A percentile compares a stretch with the other conserved stretches of the same genome.
phyloP scores from a whole-genome alignment of 2,113 vertebrate species.

The Nothocercus nigrocapillus region DNA sequence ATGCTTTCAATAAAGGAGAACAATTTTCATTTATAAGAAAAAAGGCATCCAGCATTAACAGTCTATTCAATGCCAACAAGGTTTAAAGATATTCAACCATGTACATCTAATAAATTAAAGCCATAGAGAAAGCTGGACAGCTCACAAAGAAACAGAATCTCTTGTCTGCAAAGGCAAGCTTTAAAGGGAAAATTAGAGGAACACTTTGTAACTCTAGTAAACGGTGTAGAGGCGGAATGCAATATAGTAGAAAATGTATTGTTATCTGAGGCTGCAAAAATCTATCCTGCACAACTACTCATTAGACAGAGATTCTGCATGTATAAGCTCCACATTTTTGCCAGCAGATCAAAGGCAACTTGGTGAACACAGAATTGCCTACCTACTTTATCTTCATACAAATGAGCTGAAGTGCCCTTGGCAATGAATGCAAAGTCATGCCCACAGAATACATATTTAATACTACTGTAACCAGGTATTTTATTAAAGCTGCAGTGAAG shows the following conservation, averaged over 20 bases:
- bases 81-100: slow-evolving; percentile 4
- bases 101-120: slow-evolving; percentile 7
- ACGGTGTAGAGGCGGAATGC: background rate
- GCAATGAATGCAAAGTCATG: slow-evolving; percentile 50
- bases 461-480: background rate
- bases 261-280: slow-evolving; percentile 41
- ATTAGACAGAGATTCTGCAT: slow-evolving; percentile 26
- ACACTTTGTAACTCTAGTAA: slow-evolving; percentile 23
- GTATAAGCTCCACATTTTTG: slow-evolving; percentile 28
- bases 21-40: background rate
- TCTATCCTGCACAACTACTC: slow-evolving; percentile 19
- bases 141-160: background rate
- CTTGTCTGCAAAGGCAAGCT: background rate
- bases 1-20: rapidly evolving
- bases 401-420: slow-evolving; percentile 63
- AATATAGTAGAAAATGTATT: slow-evolving; percentile 19
- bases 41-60: background rate
- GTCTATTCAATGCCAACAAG: background rate
- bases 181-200: slow-evolving; percentile 31
- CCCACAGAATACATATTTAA: slow-evolving; percentile 47
- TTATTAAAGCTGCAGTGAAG: slow-evolving; percentile 22
- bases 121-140: background rate
- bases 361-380: slow-evolving; percentile 54
- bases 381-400: slow-evolving; percentile 61
- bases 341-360: slow-evolving; percentile 50